phyloP scores from a whole-genome alignment of 2,113 vertebrate species.

The Ctenomys sociabilis region DNA sequence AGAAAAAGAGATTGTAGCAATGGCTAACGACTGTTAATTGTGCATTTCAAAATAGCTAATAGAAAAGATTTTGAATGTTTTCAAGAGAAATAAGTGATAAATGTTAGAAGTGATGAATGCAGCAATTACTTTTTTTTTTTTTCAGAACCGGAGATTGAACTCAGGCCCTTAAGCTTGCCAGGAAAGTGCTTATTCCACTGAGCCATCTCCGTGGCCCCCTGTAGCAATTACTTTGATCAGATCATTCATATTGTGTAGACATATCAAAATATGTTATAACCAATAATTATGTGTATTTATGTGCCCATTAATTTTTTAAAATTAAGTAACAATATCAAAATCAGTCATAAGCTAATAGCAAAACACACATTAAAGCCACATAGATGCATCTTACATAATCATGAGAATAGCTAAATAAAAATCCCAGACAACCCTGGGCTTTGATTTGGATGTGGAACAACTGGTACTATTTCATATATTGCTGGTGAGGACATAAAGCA shows the following conservation, averaged over 20 bases:
- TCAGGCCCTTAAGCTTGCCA: too few species aligned
- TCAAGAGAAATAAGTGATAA: background rate
- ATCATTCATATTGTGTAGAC: background rate
- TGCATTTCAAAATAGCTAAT: background rate
- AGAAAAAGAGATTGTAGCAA: background rate
- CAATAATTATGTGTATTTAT: background rate
- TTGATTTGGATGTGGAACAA: background rate
- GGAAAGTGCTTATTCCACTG: too few species aligned
- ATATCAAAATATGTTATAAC: background rate
- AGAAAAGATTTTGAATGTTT: background rate
- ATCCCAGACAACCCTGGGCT: background rate
- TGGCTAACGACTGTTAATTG: background rate
- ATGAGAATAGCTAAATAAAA: slow-evolving; percentile 28
- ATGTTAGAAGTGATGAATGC: background rate
- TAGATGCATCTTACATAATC: background rate
- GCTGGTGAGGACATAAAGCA: background rate
- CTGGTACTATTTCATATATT: background rate
- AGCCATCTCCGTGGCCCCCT: too few species aligned
- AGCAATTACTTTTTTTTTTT: background rate
- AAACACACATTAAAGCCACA: slow-evolving; percentile 16
- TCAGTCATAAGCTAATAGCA: background rate
- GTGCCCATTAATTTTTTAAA: background rate
- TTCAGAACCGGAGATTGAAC: too few species aligned
- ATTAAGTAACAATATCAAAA: background rate
- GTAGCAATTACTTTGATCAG: background rate